Percentiles rank a stretch among this genome's conserved stretches.
Conservation (phyloP, 2,888 invertebrate species). For the Argyra leucocephala region DNA sequence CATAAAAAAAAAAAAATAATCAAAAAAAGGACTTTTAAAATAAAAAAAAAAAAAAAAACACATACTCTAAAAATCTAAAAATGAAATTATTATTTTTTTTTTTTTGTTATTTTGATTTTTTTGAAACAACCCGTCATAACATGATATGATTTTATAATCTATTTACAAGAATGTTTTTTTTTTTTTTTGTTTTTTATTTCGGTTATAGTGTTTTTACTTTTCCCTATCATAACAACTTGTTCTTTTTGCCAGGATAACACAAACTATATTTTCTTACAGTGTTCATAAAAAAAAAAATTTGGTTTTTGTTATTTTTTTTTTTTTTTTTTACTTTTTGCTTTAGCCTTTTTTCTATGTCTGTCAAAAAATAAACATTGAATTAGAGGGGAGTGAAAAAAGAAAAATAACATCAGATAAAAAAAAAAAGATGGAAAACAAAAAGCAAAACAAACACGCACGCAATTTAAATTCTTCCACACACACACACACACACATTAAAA, state of each 20-base stretch:
- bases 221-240: not conserved
- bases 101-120: too few relatives aligned
- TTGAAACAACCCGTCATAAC: conserved; percentile 1
- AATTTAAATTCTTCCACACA: not conserved
- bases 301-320: not conserved
- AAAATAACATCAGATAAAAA: too few relatives aligned
- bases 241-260: not conserved
- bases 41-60: too few relatives aligned
- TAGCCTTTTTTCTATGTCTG: not conserved
- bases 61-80: too few relatives aligned
- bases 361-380: conserved; percentile 6
- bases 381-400: not conserved
- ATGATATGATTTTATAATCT: conserved; percentile 6
- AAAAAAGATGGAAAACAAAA: too few relatives aligned
- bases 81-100: too few relatives aligned
- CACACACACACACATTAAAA: not conserved
- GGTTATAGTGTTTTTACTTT: not conserved
- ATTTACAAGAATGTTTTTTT: not conserved
- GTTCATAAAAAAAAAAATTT: too few relatives aligned
- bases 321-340: not conserved
- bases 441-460: conserved; percentile 8
- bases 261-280: too few relatives aligned
- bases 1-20: too few relatives aligned
- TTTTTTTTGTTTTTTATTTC: not conserved
- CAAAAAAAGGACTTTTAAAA: too few relatives aligned